Base-by-base conservation (phyloP, 2,888 invertebrate genomes). In the Mythimna impura region DNA sequence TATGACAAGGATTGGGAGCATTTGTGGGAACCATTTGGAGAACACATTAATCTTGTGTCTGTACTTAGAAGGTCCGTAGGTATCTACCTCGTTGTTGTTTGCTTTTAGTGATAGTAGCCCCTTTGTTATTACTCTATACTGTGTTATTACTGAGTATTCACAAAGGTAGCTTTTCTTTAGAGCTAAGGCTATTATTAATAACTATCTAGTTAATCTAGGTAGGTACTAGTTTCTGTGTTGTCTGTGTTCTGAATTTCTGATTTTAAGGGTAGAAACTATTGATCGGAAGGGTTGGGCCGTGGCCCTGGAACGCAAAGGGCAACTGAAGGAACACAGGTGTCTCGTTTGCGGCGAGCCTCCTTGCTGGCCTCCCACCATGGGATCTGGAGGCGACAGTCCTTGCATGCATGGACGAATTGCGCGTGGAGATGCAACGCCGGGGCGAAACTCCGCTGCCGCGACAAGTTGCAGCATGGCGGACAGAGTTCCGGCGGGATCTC, bases 21-120 rank as follows among this genome's bases (percentile, higher is more conserved):
- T 55, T 70, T 78, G 82, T 81, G 74, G 74, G 74, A 80, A 81
- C 67, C 34, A 55, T 60, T 74, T 12, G 25, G 57, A 57, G 20
- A 40, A 58, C 8, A 22, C 55, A 78, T 78, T 74, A 62, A 74
- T 78, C 63, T 68, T 68, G 20, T 63, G 52, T n/a, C 14, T 43
- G 43, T 43, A 43, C 7, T 7, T 47, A 47, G 5, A 47, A 17
- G 17, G 47, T 47, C 17, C 17, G 47, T 0, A 47, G 47, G 61
- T 58, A 36, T n/a, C 3, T 30, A 36, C 34, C 3, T 30, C 30
- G 22, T 66, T 57, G 57, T 66, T 78, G 30, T 52, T 7, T 43
- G 73, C 50, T 76, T 62, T 66, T 36, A 78, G 43, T 25, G n/a
- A 25, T 25, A 50, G 30, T 14, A 30, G 17, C 2, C 25, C 9